Evolutionary conservation across 2,113 vertebrate species (phyloP).

Genomic region (Saguinus imperator): DNA sequence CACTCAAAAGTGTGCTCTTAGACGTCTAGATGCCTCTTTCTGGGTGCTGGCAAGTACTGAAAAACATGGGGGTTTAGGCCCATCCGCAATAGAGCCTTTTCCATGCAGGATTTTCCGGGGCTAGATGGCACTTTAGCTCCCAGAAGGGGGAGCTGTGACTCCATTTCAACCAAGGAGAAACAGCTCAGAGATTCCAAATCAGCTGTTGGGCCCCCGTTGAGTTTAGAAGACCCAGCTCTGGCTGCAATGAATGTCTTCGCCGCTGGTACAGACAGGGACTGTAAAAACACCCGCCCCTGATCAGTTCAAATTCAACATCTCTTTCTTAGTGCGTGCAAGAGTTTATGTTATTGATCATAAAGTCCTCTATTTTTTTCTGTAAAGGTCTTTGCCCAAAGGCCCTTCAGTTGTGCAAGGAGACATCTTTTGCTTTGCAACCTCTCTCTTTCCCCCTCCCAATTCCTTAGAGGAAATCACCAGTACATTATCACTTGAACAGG

Average conservation of each 20-base stretch:
- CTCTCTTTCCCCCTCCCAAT: not conserved
- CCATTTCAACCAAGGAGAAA: conserved; percentile 73
- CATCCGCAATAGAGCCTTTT: conserved; percentile 22
- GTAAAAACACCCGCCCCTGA: not conserved
- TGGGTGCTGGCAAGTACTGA: not conserved
- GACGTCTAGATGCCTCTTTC: not conserved
- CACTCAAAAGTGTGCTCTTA: not conserved
- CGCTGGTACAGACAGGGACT: not conserved
- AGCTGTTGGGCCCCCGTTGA: conserved; percentile 59
- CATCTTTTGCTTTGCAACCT: not conserved
- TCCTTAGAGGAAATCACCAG: not conserved
- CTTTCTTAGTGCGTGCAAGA: not conserved
- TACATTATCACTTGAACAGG: not conserved
- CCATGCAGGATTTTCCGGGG: conserved; percentile 5
- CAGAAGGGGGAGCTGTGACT: conserved; percentile 87
- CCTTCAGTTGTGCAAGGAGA: not conserved
- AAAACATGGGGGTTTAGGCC: not conserved
- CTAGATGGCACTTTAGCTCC: conserved; percentile 64
- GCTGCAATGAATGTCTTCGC: conserved; percentile 3
- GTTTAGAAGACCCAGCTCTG: conserved; percentile 47
- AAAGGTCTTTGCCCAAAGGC: not conserved
- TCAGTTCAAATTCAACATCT: not conserved
- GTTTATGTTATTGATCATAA: conserved; percentile 31
- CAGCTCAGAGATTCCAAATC: conserved; percentile 33
- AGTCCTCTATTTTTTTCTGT: not conserved